Evolutionary conservation across 2,888 invertebrate genomes (phyloP).

Genomic region (Eudasyphora cyanicolor): DNA sequence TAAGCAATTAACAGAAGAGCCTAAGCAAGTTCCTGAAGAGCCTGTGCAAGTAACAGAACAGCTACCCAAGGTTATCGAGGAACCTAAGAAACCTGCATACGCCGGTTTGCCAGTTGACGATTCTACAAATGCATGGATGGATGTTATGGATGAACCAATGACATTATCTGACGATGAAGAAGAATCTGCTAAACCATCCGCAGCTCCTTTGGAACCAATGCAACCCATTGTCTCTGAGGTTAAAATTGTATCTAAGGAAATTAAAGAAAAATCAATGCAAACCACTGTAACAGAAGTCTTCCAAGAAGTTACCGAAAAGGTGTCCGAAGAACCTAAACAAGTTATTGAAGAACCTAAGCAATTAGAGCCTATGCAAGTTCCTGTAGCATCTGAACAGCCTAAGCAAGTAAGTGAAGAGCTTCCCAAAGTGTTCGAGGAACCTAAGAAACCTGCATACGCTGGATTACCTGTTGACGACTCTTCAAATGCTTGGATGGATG

Average conservation of each 20-base stretch:
- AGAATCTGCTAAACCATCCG: background rate
- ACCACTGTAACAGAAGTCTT: background rate
- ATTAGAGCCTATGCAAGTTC: slow-evolving; percentile 65
- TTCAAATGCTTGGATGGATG: slow-evolving; percentile 73
- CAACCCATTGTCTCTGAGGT: background rate
- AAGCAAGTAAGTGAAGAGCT: background rate
- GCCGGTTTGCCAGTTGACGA: slow-evolving; percentile 76
- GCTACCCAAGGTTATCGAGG: slow-evolving; percentile 63
- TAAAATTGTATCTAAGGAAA: background rate
- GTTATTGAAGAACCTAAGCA: slow-evolving; percentile 62
- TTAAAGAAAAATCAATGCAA: background rate
- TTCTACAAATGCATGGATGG: slow-evolving; percentile 75
- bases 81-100: slow-evolving; percentile 68
- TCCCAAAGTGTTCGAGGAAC: background rate
- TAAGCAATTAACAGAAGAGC: slow-evolving; percentile 45
- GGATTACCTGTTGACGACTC: slow-evolving; percentile 76
- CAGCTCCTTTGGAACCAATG: background rate
- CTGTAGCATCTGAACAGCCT: slow-evolving; percentile 68
- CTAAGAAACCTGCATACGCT: slow-evolving; percentile 64
- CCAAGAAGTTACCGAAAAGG: slow-evolving; percentile 27
- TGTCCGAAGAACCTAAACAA: slow-evolving; percentile 44
- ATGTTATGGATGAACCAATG: slow-evolving; percentile 76
- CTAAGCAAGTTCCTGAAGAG: slow-evolving; percentile 74
- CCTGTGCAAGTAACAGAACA: background rate
- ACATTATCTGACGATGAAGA: slow-evolving; percentile 73